phyloP scores from a whole-genome alignment of 2,888 invertebrate genomes.

The Xylota segnis region DNA sequence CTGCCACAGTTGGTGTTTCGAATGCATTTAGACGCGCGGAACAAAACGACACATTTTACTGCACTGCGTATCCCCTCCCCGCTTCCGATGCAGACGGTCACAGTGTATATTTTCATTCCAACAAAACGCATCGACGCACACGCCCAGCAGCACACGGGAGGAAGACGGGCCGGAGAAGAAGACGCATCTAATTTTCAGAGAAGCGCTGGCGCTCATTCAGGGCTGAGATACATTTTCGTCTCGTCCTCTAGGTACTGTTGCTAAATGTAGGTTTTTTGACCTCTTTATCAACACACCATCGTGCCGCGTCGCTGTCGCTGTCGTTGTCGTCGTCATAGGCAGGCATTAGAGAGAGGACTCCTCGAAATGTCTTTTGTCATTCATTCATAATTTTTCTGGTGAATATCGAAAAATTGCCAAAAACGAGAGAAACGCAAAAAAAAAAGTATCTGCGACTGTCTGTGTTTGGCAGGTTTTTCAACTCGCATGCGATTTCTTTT shows the following conservation, averaged over 20 bases:
- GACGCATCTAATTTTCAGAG: constrained; percentile 49
- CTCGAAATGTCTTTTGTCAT: constrained; percentile 39
- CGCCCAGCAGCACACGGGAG: not conserved
- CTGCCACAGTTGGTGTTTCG: constrained; percentile 9
- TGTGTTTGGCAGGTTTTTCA: constrained; percentile 50
- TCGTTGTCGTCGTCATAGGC: constrained; percentile 5
- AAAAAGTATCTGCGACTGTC: constrained; percentile 8
- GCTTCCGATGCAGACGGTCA: constrained; percentile 1
- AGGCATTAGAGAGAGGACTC: constrained; percentile 23
- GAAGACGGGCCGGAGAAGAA: constrained; percentile 4
- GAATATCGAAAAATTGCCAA: constrained; percentile 57
- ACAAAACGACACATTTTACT: constrained; percentile 37
- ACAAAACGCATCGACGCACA: not conserved
- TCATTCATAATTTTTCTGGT: constrained; percentile 59
- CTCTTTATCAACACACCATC: constrained; percentile 61
- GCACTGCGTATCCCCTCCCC: not conserved
- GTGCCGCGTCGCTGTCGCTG: not conserved
- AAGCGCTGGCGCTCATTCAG: constrained; percentile 13
- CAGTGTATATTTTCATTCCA: constrained; percentile 45
- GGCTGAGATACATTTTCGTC: constrained; percentile 21
- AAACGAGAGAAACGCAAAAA: too few species aligned
- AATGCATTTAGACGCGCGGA: constrained; percentile 35
- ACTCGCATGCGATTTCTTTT: constrained; percentile 42
- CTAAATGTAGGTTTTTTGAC: constrained; percentile 51
- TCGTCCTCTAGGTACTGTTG: not conserved